Conservation (phyloP, 2,113 vertebrate genomes). For the Barnardius zonarius region DNA sequence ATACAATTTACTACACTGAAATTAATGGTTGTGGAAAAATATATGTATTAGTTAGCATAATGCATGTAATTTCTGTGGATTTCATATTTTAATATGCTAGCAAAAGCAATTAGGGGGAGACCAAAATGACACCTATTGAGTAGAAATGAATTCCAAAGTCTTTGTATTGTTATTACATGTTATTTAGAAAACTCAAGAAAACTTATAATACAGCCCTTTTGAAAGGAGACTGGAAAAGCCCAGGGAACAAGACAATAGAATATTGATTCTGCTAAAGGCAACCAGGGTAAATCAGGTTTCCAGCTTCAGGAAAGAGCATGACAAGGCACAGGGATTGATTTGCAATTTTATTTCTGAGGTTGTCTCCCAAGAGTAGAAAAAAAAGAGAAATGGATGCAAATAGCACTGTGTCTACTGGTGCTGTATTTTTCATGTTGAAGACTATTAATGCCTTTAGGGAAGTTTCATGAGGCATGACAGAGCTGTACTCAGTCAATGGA, state of each 20-base stretch:
- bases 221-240: background rate
- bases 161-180: conserved; percentile 32
- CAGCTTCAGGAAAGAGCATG: background rate
- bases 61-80: background rate
- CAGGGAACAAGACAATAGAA: background rate
- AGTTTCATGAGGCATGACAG: background rate
- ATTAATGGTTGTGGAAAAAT: conserved; percentile 29
- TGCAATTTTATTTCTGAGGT: background rate
- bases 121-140: conserved; percentile 58
- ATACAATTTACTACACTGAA: background rate
- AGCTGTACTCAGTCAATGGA: background rate
- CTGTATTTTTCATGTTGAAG: background rate
- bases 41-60: background rate
- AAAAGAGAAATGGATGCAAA: background rate
- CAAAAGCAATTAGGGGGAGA: conserved; percentile 18
- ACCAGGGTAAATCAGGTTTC: background rate
- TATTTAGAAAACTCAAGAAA: conserved; percentile 34
- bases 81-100: background rate
- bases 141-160: conserved; percentile 29
- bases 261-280: background rate
- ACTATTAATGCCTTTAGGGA: background rate
- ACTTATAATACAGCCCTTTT: background rate
- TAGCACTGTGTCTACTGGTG: background rate
- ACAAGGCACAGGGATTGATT: background rate
- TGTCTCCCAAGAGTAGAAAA: background rate